phyloP scores from a whole-genome alignment of 2,888 invertebrate species.

The Heliconius ismenius region DNA sequence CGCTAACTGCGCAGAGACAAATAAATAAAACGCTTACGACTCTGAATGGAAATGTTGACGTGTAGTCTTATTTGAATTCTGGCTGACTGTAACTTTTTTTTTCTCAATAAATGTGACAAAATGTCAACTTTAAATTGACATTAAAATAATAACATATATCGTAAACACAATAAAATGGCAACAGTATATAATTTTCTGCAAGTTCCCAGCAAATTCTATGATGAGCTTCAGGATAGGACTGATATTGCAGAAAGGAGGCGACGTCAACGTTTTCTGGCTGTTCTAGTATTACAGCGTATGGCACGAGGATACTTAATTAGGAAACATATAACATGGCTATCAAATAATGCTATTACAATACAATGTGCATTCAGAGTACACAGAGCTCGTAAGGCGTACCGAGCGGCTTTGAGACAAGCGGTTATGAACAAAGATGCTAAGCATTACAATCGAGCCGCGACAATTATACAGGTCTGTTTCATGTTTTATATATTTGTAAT shows the following conservation, averaged over 20 bases:
- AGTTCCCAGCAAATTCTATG: conserved; percentile 57
- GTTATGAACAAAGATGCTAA: conserved; percentile 63
- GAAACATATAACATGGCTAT: conserved; percentile 67
- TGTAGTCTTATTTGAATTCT: not conserved
- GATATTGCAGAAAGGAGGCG: conserved; percentile 60
- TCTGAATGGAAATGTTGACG: conserved; percentile 42
- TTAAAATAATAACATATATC: not conserved
- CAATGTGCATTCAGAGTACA: conserved; percentile 70
- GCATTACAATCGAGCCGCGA: conserved; percentile 64
- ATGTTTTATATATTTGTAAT: not conserved
- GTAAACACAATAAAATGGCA: conserved; percentile 57
- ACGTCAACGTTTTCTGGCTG: conserved; percentile 59
- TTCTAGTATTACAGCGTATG: conserved; percentile 62
- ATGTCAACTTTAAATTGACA: not conserved
- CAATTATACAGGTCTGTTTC: conserved; percentile 63
- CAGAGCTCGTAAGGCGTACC: conserved; percentile 59
- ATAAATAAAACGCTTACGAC: conserved; percentile 54
- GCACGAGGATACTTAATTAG: conserved; percentile 66
- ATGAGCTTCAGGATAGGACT: conserved; percentile 58
- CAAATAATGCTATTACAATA: conserved; percentile 65
- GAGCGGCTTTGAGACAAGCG: conserved; percentile 62
- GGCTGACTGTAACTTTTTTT: not conserved
- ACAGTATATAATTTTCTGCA: conserved; percentile 59
- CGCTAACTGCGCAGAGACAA: conserved; percentile 55
- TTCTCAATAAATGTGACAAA: not conserved